Percentiles rank a stretch among this genome's conserved stretches.
These are phyloP conservation scores for Adrianichthys oophorus DNA, from an alignment of 2,797 vertebrate species.

Conservation along the genomic window DNA sequence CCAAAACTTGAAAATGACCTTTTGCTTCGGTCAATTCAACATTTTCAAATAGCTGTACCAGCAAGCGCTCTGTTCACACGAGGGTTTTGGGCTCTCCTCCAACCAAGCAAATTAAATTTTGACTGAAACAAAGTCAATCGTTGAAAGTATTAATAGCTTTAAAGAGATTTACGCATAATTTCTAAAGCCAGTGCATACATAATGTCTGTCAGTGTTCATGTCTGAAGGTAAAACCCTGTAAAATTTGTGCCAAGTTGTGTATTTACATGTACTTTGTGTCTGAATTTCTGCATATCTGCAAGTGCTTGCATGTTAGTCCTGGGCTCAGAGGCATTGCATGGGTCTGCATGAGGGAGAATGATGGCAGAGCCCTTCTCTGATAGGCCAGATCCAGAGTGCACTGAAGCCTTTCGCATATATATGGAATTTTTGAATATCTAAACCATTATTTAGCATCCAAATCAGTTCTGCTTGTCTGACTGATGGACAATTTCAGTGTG, in stretches of 20 bases:
- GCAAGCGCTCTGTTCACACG: constrained; percentile 34
- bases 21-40: constrained; percentile 14
- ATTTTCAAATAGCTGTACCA: constrained; percentile 31
- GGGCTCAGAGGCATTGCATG: constrained; percentile 80
- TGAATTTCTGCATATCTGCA: constrained; percentile 58
- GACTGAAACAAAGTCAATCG: constrained; percentile 23
- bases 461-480: constrained; percentile 99
- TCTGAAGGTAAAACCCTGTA: constrained; percentile 20
- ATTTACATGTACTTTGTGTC: constrained; percentile 38
- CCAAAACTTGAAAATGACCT: constrained; percentile 14
- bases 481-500: constrained; percentile 99
- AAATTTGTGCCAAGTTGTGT: constrained; percentile 21
- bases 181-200: constrained; percentile 5
- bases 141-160: constrained; percentile 16
- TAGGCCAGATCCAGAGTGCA: constrained; percentile 90
- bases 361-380: constrained; percentile 84
- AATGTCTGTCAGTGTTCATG: constrained; percentile 38
- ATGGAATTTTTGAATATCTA: constrained; percentile 97
- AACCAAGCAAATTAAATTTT: constrained; percentile 9
- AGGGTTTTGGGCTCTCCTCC: constrained; percentile 16
- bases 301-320: constrained; percentile 78
- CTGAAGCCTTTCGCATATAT: constrained; percentile 98
- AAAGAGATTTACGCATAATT: constrained; percentile 17
- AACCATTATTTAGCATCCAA: constrained; percentile 98
- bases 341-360: constrained; percentile 83